A percentile compares a stretch with the other conserved stretches of the same genome.
Evolutionary conservation across 2,113 vertebrate species (phyloP).

Genomic region (Orientallactaga bullata): DNA sequence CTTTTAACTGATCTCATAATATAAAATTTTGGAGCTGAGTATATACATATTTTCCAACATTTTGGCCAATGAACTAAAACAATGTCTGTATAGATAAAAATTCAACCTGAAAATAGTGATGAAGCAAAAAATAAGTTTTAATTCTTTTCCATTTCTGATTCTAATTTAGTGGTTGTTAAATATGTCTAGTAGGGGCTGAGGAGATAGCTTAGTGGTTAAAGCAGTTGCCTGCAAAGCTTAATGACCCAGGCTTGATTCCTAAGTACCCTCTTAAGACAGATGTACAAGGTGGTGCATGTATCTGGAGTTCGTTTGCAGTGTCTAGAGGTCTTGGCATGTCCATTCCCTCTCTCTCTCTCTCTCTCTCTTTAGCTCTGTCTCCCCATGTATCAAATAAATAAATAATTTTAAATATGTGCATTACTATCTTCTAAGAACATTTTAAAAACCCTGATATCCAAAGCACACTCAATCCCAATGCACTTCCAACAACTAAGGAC

Average conservation of each 20-base stretch:
- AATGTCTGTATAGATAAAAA: background rate
- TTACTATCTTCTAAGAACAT: background rate
- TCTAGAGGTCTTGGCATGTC: no score
- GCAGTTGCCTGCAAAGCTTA: no score
- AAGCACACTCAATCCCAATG: background rate
- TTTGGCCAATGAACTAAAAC: background rate
- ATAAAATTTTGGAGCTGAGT: background rate
- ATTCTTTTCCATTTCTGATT: background rate
- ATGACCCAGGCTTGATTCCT: no score
- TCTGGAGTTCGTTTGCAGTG: no score
- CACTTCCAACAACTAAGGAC: background rate
- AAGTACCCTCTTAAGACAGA: no score
- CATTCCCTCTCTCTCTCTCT: no score
- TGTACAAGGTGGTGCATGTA: no score
- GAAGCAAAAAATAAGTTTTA: background rate
- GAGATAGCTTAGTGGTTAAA: no score
- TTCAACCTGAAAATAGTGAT: background rate
- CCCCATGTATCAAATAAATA: no score
- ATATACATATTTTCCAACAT: background rate
- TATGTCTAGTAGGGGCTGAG: background rate
- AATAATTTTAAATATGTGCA: background rate
- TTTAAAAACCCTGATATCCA: background rate
- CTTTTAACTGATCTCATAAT: background rate
- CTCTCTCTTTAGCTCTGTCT: no score
- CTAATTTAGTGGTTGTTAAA: background rate